A percentile compares a stretch with the other conserved stretches of the same genome.
Conservation (phyloP, 2,888 invertebrate genomes). For the Amiota communis region DNA sequence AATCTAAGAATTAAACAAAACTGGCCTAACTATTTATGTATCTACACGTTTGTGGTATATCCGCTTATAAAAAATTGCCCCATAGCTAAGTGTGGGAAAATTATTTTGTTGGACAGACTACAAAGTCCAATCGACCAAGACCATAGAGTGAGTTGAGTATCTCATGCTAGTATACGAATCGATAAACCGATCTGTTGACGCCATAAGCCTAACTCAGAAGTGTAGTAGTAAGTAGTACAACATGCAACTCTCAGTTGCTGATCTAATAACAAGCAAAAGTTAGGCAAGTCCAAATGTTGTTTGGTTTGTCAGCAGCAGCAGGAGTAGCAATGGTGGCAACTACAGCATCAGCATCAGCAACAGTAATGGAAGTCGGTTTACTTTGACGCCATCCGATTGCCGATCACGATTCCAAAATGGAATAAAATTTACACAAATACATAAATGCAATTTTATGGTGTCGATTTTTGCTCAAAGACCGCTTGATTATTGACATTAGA, state of each 20-base stretch:
- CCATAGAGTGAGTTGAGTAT: no score
- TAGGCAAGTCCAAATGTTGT: no score
- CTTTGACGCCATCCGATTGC: slow-evolving; percentile 8
- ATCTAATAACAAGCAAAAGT: no score
- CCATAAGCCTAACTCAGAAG: background rate
- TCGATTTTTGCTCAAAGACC: slow-evolving; percentile 7
- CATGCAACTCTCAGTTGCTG: no score
- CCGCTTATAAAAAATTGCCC: slow-evolving; percentile 7
- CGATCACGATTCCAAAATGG: slow-evolving; percentile 17
- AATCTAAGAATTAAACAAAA: background rate
- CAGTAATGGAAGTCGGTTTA: background rate
- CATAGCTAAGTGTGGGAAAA: slow-evolving; percentile 21
- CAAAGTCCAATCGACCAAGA: no score
- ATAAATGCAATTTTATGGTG: slow-evolving; percentile 11
- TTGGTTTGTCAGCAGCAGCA: no score
- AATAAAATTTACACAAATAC: slow-evolving; percentile 2
- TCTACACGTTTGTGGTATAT: background rate
- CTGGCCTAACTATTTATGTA: slow-evolving; percentile 2
- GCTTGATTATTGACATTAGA: slow-evolving; percentile 18
- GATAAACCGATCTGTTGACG: background rate
- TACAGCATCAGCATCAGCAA: background rate
- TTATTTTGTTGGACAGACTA: background rate
- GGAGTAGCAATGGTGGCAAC: background rate
- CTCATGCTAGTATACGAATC: no score
- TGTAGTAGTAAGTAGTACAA: no score